Conservation (phyloP, 2,797 vertebrate species). For the Gobionotothen gibberifrons region DNA sequence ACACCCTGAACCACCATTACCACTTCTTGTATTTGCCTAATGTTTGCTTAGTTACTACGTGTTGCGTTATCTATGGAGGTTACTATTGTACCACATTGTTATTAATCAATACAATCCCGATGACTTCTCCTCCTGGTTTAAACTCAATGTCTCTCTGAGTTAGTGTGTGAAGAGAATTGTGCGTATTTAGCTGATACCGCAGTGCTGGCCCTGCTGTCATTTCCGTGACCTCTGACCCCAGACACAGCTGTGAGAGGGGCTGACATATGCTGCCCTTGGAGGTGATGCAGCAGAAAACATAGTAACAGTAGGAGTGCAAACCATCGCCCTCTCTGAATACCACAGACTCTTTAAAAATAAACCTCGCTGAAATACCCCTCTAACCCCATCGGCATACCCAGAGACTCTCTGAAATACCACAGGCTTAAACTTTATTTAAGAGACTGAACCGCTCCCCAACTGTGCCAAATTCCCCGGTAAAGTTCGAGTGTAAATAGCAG, state of each 20-base stretch:
- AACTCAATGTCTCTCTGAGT: not conserved
- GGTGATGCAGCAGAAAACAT: conserved; percentile 52
- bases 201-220: conserved; percentile 47
- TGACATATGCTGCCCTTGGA: conserved; percentile 62
- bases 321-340: conserved; percentile 42
- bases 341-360: conserved; percentile 62
- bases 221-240: conserved; percentile 64
- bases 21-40: not conserved
- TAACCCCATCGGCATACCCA: not conserved
- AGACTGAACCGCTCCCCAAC: conserved; percentile 14
- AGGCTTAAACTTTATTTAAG: conserved; percentile 17
- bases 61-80: not conserved
- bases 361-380: conserved; percentile 25
- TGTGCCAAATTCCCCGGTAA: conserved; percentile 21
- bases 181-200: conserved; percentile 40
- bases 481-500: conserved; percentile 50
- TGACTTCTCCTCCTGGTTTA: not conserved
- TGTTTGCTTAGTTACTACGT: not conserved
- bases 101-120: not conserved
- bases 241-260: conserved; percentile 67
- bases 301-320: conserved; percentile 55
- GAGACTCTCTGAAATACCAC: conserved; percentile 24
- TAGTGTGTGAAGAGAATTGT: not conserved
- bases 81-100: not conserved
- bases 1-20: too few species aligned